Conservation (phyloP, 2,113 vertebrate species). For the Lanius collurio region DNA sequence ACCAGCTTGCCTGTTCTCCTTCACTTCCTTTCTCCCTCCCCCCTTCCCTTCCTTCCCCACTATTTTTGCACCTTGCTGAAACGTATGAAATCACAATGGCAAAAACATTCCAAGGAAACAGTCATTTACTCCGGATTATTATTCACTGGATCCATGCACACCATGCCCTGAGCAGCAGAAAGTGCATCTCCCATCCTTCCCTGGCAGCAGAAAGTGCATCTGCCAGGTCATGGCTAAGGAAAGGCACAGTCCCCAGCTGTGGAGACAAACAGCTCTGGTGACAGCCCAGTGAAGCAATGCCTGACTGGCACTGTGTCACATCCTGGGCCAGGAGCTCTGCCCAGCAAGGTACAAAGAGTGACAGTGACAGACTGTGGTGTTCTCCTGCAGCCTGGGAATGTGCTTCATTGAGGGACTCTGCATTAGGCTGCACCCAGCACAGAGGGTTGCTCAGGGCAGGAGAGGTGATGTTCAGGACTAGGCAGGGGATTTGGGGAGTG, state of each 20-base stretch:
- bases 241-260: not conserved
- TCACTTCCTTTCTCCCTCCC: not conserved
- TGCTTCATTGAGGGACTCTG: not conserved
- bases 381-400: not conserved
- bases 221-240: not conserved
- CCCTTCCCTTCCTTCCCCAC: not conserved
- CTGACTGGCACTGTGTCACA: not conserved
- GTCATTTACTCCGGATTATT: not conserved
- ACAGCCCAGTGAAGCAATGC: not conserved
- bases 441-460: not conserved
- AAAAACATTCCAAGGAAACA: not conserved
- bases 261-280: not conserved
- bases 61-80: not conserved
- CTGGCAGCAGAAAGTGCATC: not conserved
- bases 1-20: not conserved
- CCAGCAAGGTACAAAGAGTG: not conserved
- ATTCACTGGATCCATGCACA: not conserved
- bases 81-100: not conserved
- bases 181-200: not conserved
- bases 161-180: not conserved
- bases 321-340: accelerated
- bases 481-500: not conserved
- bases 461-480: not conserved
- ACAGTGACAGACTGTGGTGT: not conserved
- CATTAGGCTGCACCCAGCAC: not conserved